phyloP scores from a whole-genome alignment of 1,140 invertebrate species.

The Leptinotarsa texana region DNA sequence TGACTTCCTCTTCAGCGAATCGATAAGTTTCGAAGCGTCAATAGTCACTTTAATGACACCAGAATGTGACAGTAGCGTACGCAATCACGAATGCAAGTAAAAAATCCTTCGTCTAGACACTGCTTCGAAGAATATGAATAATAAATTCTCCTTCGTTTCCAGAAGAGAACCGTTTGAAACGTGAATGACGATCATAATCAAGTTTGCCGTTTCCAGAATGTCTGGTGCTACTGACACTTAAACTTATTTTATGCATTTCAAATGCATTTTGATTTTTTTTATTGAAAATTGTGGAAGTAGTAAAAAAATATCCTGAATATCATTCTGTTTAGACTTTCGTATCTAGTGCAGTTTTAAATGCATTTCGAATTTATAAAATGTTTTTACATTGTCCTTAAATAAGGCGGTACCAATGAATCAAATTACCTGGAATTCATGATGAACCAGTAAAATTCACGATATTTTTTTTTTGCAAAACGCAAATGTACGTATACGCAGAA shows the following conservation, averaged over 20 bases:
- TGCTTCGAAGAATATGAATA: not conserved
- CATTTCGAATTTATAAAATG: too few relatives aligned
- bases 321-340: too few relatives aligned
- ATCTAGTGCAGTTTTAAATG: too few relatives aligned
- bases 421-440: too few relatives aligned
- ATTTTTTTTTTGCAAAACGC: too few relatives aligned
- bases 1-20: conserved; percentile 26
- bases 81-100: not conserved
- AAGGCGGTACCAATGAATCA: too few relatives aligned
- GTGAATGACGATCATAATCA: not conserved
- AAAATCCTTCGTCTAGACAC: not conserved
- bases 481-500: too few relatives aligned
- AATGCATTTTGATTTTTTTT: too few relatives aligned
- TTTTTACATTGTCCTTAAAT: too few relatives aligned
- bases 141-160: not conserved
- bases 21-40: conserved; percentile 2
- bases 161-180: not conserved
- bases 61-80: not conserved
- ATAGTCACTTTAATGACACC: conserved; percentile 1
- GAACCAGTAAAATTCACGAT: too few relatives aligned
- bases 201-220: not conserved
- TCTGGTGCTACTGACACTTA: not conserved
- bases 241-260: conserved; percentile 7
- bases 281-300: too few relatives aligned
- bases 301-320: too few relatives aligned